phyloP scores from a whole-genome alignment of 2,113 vertebrate species.

The Myrmecobius fasciatus region DNA sequence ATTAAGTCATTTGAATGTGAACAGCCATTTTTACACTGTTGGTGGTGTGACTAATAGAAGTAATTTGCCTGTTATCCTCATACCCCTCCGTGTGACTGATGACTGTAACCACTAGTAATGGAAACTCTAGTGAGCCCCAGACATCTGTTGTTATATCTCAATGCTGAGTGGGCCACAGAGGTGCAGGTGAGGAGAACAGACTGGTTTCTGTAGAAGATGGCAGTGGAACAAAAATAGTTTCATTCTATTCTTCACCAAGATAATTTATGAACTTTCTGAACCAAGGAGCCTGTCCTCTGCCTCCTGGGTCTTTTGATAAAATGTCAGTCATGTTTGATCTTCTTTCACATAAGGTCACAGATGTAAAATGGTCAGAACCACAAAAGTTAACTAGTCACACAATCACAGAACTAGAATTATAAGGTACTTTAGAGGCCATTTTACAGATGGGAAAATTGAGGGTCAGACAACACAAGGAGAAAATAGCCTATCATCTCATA shows the following conservation, averaged over 20 bases:
- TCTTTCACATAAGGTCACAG: not conserved
- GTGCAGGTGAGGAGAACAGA: not conserved
- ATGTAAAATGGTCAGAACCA: not conserved
- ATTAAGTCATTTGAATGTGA: constrained; percentile 30
- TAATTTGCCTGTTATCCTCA: not conserved
- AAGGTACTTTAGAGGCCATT: not conserved
- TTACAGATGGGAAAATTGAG: not conserved
- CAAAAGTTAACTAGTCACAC: not conserved
- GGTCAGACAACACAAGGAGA: not conserved
- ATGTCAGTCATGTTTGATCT: not conserved
- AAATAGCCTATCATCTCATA: not conserved
- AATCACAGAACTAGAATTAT: not conserved
- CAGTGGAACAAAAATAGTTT: accelerated
- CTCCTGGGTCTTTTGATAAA: not conserved
- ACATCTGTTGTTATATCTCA: not conserved
- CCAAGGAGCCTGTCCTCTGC: not conserved
- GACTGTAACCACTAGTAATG: not conserved
- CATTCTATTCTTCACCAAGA: not conserved
- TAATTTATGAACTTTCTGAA: not conserved
- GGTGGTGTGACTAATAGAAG: constrained; percentile 13
- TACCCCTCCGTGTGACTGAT: not conserved
- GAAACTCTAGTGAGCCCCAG: not conserved
- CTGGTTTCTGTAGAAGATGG: not conserved
- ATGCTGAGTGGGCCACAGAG: not conserved
- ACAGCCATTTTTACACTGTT: not conserved